Conservation (phyloP, 1,140 invertebrate species). For the Hydropsyche tenuis region DNA sequence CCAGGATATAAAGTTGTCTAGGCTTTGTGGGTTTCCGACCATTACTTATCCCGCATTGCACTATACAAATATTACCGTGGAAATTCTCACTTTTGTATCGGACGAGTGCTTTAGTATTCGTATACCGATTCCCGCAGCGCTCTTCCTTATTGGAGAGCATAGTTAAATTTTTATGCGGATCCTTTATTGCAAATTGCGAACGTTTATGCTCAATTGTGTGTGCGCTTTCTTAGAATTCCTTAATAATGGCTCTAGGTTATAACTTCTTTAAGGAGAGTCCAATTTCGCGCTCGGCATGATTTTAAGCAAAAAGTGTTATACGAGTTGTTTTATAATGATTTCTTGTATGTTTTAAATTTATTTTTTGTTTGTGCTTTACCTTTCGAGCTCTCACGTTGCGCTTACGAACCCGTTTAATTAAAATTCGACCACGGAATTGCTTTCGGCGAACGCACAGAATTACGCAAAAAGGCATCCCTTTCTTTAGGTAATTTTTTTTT, state of each 20-base stretch:
- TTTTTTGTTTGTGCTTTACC: slow-evolving; percentile 6
- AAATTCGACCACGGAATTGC: neutral
- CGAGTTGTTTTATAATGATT: too few relatives aligned
- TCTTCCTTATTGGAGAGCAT: too few relatives aligned
- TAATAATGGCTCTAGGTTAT: neutral
- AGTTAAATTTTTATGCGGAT: neutral
- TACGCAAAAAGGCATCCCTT: neutral
- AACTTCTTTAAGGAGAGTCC: neutral
- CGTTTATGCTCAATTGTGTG: neutral
- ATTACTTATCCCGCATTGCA: slow-evolving; percentile 28
- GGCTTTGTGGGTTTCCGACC: slow-evolving; percentile 29
- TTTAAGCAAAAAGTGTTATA: too few relatives aligned
- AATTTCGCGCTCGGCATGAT: neutral
- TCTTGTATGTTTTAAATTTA: neutral
- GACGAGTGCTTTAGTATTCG: neutral
- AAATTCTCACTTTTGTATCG: slow-evolving; percentile 29
- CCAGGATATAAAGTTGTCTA: slow-evolving; percentile 45
- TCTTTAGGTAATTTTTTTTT: neutral
- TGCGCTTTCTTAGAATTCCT: neutral
- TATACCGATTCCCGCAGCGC: too few relatives aligned
- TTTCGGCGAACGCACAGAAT: neutral
- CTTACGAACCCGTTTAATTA: slow-evolving; percentile 19
- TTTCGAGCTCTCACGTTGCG: neutral
- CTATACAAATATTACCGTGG: slow-evolving; percentile 30
- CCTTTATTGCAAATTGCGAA: neutral